Evolutionary conservation across 2,888 invertebrate genomes (phyloP).

Genomic region (Protophormia terraenovae): DNA sequence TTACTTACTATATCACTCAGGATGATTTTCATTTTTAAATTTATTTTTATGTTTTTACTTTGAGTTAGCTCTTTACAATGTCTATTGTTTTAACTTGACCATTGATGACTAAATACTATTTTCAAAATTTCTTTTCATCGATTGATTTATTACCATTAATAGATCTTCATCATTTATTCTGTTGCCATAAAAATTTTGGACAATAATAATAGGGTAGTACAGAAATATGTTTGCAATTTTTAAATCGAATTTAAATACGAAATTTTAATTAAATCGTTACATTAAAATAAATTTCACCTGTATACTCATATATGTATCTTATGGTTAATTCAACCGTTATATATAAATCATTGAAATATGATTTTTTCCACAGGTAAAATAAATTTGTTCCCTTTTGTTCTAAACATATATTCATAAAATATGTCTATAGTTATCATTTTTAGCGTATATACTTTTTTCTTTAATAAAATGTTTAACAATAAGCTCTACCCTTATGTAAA

Average conservation of each 20-base stretch:
- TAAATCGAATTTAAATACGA: neutral
- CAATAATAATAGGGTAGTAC: conserved; percentile 5
- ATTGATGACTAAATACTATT: neutral
- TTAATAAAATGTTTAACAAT: neutral
- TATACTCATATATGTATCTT: no score
- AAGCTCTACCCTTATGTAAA: conserved; percentile 1
- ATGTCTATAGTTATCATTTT: neutral
- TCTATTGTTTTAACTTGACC: conserved; percentile 5
- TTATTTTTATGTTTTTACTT: neutral
- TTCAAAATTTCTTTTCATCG: neutral
- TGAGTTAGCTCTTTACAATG: neutral
- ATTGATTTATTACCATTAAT: neutral
- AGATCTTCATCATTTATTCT: neutral
- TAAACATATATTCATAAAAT: no score
- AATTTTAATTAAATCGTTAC: no score
- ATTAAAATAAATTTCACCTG: no score
- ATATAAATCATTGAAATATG: no score
- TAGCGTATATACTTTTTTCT: neutral
- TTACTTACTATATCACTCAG: conserved; percentile 19
- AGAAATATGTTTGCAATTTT: neutral
- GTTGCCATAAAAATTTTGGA: neutral
- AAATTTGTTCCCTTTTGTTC: no score
- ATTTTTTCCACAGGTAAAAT: no score
- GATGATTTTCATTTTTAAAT: conserved; percentile 10
- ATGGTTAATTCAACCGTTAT: no score